Evolutionary conservation across 2,797 vertebrate genomes (phyloP), one percentile per base, ranked within the genome.

Genomic region (Antrozous pallidus): DNA sequence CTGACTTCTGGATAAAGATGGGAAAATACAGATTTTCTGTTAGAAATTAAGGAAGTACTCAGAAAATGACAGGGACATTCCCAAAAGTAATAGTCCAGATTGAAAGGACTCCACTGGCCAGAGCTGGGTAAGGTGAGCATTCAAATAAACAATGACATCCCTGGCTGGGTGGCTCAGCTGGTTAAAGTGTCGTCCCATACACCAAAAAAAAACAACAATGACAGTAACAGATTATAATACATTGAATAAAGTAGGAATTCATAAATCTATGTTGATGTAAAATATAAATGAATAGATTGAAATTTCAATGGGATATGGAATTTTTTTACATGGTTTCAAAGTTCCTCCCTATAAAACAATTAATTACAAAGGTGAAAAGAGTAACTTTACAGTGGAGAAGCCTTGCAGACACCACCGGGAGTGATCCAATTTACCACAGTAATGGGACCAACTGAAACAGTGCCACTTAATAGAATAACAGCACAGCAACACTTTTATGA

Each of bases 11-110:
- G 40, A 6, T 45, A 47, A 36, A 28, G 51, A 18, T 40, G 47
- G 28, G 47, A 78, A 89, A 89, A 16, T 54, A 31, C 1, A 87
- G 70, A 78, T 71, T 9, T 91, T 77, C 22, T 88, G 47, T 54
- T 42, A 88, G 65, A 92, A 95, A 97, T 75, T 49, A 78, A 95
- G 33, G 65, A 49, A 63, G 61, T 78, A 61, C 40, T 77, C 56
- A n/a, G 42, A 92, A 33, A 71, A 85, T n/a, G 36, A 75, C 7
- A 90, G 8, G 42, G 42, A 88, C 24, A 74, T 42, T 51, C 61
- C 26, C 49, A 91, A 91, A 84, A 47, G 42, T 65, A 65, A 78
- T 6, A 40, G 36, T 38, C 24, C 77, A 92, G 47, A 63, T 28
- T 38, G 42, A 74, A 88, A 84, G 12, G 63, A 78, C 13, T 78